Base-by-base conservation (phyloP, 2,888 invertebrate species). In the Plebejus argus region DNA sequence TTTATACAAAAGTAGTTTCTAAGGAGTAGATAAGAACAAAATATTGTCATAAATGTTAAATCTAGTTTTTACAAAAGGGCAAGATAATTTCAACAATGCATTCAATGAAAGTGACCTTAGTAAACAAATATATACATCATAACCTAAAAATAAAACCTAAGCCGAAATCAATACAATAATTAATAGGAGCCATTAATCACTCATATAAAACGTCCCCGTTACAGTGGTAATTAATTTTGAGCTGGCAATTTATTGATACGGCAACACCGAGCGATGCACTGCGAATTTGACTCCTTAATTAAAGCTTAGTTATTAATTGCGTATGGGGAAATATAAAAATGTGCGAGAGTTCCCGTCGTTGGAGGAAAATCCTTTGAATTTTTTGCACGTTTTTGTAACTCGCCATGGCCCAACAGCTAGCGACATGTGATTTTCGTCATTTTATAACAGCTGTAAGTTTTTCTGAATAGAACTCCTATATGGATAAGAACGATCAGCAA, bases 221-320 rank as follows among this genome's bases (percentile, higher is more conserved):
- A 70, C 35, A 53, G 66, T 66, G 18, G 66, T 49, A 53, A 74
- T 74, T 74, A 74, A 74, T 74, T 74, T 49, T 20, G 39, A 72
- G 72, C 49, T 74, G 20, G 49, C 74, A 74, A 28, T 39, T 72
- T 72, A 72, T 39, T 53, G 74, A 72, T 49, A 72, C 49, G 71
- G 53, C 72, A 39, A 58, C 49, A 70, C 53, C 70, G 58, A 82
- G 85, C 53, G 18, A 18, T 74, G 84, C 85, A 84, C 84, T 85
- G 83, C 85, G 88, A 89, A 89, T 88, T 88, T 87, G 83, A 88
- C 86, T 86, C 82, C 84, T 83, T 88, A 89, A 90, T 88, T 88
- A 74, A 84, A 86, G 85, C 83, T 82, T 79, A 82, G 84, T 81
- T 82, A 85, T 85, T 86, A 86, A 87, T 88, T 86, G 85, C 84